Conservation (phyloP, 2,888 invertebrate species). For the Bellardia bayeri region DNA sequence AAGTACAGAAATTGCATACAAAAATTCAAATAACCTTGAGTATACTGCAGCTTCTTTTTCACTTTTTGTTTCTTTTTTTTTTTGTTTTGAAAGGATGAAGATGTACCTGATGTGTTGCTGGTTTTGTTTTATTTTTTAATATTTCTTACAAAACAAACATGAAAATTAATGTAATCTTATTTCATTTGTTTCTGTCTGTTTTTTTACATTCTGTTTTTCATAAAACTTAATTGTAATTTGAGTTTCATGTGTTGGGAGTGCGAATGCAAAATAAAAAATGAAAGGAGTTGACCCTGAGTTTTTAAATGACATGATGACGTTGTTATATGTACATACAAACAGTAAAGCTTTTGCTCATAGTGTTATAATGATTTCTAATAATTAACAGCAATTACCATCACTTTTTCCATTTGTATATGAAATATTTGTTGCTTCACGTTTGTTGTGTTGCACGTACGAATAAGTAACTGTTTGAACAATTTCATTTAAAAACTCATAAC, state of each 20-base stretch:
- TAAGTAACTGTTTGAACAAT: conserved; percentile 9
- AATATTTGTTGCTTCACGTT: conserved; percentile 34
- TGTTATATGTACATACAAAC: conserved; percentile 4
- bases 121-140: background rate
- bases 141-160: conserved; percentile 37
- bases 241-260: conserved; percentile 2
- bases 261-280: conserved; percentile 45
- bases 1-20: conserved; percentile 29
- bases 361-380: conserved; percentile 46
- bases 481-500: conserved; percentile 24
- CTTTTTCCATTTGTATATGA: conserved; percentile 26
- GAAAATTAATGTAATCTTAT: conserved; percentile 43
- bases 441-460: conserved; percentile 14
- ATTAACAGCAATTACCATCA: conserved; percentile 56
- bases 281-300: conserved; percentile 71
- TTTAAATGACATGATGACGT: conserved; percentile 16
- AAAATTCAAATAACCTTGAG: conserved; percentile 68
- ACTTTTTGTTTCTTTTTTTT: background rate
- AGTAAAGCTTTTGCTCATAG: conserved; percentile 23
- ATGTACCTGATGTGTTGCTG: conserved; percentile 42
- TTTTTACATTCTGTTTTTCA: conserved; percentile 29
- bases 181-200: conserved; percentile 2
- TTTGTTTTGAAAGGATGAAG: conserved; percentile 64
- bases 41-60: conserved; percentile 35
- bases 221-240: conserved; percentile 65